Percentiles rank a stretch among this genome's conserved stretches.
Evolutionary conservation across 2,113 vertebrate genomes (phyloP).

Genomic region (Tragelaphus strepsiceros): DNA sequence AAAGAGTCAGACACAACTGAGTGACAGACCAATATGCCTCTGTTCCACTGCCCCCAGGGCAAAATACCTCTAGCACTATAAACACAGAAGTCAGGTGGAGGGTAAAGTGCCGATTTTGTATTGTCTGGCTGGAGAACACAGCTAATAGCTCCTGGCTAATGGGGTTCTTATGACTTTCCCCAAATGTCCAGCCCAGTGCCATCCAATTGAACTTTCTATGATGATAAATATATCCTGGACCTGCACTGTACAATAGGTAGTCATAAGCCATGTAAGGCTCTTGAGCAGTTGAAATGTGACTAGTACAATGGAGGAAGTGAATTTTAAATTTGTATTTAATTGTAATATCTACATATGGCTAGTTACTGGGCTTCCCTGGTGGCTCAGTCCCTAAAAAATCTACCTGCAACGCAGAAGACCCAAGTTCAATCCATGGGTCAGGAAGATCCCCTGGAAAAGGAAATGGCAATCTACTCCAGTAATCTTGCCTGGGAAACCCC

Average conservation of each 20-base stretch:
- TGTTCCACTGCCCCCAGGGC: not conserved
- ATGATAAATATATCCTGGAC: not conserved
- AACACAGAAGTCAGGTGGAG: not conserved
- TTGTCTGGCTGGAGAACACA: not conserved
- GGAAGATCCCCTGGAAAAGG: not conserved
- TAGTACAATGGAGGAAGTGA: not conserved
- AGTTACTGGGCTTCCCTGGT: not conserved
- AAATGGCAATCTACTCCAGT: not conserved
- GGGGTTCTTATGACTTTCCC: not conserved
- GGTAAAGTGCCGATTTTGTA: not conserved
- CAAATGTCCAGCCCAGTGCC: not conserved
- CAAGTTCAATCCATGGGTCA: not conserved
- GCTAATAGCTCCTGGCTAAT: not conserved
- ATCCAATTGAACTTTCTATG: not conserved
- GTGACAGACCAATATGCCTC: not conserved
- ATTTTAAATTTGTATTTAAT: not conserved
- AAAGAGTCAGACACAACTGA: fast-evolving
- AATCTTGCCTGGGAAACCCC: not conserved
- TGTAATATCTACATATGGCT: not conserved
- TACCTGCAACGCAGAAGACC: not conserved
- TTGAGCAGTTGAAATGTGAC: not conserved
- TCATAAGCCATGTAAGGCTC: not conserved
- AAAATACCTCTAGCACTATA: not conserved
- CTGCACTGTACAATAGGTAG: not conserved
- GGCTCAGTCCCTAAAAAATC: not conserved